Base-by-base conservation (phyloP, 2,113 vertebrate species). In the Egretta garzetta region DNA sequence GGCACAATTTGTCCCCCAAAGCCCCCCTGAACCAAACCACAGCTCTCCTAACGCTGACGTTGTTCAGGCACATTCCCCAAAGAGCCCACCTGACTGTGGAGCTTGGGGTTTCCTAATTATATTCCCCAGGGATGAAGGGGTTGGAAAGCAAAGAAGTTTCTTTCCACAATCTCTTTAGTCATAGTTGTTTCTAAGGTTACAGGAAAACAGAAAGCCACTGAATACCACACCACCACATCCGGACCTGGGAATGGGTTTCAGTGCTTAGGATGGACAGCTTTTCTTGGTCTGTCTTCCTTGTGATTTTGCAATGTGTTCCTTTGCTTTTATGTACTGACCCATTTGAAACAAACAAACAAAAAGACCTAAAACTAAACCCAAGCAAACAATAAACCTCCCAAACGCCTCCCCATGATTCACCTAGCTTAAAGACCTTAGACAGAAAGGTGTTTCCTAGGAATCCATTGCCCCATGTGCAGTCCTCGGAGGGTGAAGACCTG, bases 11-110 rank as follows among this genome's bases (percentile, higher is more conserved):
- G 4, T 23, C 20, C n/a, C n/a, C 8, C 32, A 80, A 70, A 89
- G 6, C 14, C 26, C 73, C 32, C 53, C 60, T 26, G 10, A 33
- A 37, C 19, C 66, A 62, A 80, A 24, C 24, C 32, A 59, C 43
- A 83, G 9, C 20, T 39, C 41, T 68, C 24, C 53, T 50, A 55
- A 2, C 1, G 11, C 23, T 9, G 33, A 32, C 0, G 0, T 15
- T 35, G 5, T 18, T 28, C 2, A 2, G 32, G 22, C 1, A 3
- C 14, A 6, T 68, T 49, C 33, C 20, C 4, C 23, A 43, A 21
- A 80, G 23, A 35, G 22, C 14, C 47, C 37, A 30, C 56, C 37
- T 63, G 53, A 23, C 30, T 53, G 47, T n/a, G 79, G 41, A 67
- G 14, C 56, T 80, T 81, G 45, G 14, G 16, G 3, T 41, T 88